These are phyloP conservation scores for Lepidochitona cinerea DNA, from an alignment of 2,888 invertebrate species.

Conservation along the genomic window DNA sequence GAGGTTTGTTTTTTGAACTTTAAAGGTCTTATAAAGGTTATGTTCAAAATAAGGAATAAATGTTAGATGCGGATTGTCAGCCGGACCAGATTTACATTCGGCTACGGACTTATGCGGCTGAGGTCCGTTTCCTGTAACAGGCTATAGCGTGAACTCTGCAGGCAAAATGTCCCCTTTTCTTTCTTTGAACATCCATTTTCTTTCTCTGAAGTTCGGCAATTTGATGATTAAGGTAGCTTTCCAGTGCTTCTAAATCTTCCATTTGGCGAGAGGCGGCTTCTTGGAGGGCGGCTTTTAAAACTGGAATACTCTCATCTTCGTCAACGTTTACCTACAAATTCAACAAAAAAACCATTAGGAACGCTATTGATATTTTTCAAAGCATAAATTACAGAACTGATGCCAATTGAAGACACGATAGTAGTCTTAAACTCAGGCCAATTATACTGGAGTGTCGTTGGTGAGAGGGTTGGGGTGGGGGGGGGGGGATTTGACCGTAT, in stretches of 20 bases:
- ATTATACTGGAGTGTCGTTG: too few relatives aligned
- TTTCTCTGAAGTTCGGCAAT: not conserved
- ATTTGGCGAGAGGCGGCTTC: not conserved
- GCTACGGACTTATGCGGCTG: not conserved
- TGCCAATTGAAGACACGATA: not conserved
- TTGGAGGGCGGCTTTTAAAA: not conserved
- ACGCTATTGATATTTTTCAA: not conserved
- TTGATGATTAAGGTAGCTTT: not conserved
- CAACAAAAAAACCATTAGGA: not conserved
- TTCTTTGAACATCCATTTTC: not conserved
- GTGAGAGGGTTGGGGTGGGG: not conserved
- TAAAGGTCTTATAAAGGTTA: too few relatives aligned
- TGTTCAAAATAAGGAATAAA: too few relatives aligned
- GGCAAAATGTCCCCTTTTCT: not conserved
- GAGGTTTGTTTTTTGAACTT: too few relatives aligned
- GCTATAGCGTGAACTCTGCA: not conserved
- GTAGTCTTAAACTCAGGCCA: not conserved
- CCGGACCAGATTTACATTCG: not conserved
- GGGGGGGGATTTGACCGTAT: not conserved
- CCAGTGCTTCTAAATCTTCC: constrained; percentile 1
- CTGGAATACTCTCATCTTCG: not conserved
- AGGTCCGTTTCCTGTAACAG: not conserved
- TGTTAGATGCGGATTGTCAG: too few relatives aligned
- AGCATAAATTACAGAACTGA: not conserved
- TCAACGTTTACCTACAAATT: not conserved